These are phyloP conservation scores for Dryoscopus gambensis DNA, from an alignment of 2,113 vertebrate species.

Conservation along the genomic window DNA sequence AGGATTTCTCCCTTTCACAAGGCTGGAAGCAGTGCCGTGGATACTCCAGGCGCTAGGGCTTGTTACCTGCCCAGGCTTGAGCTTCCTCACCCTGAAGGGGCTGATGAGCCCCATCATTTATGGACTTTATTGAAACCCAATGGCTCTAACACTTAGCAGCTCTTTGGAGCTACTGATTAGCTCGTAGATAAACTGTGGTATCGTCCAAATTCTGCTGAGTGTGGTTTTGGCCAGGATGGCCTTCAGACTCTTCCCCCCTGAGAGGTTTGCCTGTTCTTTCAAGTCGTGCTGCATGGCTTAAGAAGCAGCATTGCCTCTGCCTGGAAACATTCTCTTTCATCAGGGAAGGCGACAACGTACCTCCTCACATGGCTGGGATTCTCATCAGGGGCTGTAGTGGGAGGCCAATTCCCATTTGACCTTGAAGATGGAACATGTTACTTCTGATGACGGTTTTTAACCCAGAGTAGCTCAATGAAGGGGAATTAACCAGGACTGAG, in stretches of 20 bases:
- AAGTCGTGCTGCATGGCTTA: background rate
- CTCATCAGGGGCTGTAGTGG: background rate
- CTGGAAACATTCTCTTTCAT: background rate
- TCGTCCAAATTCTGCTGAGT: background rate
- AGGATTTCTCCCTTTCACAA: background rate
- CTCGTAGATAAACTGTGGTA: background rate
- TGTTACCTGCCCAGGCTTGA: background rate
- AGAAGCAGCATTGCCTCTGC: background rate
- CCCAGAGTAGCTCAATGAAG: background rate
- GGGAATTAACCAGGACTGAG: background rate
- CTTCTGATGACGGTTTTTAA: background rate
- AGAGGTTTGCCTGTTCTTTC: background rate
- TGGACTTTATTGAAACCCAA: background rate
- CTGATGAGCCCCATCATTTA: background rate
- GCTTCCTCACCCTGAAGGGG: background rate
- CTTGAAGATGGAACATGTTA: background rate
- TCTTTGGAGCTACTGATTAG: background rate
- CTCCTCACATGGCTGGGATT: background rate
- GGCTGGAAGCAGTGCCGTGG: background rate
- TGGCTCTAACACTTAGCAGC: background rate
- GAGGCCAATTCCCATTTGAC: background rate
- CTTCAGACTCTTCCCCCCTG: background rate
- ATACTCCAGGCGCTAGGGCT: background rate
- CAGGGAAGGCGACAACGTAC: fast-evolving
- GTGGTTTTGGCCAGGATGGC: background rate